phyloP scores from a whole-genome alignment of 2,888 invertebrate genomes.

The Slavum lentiscoides region DNA sequence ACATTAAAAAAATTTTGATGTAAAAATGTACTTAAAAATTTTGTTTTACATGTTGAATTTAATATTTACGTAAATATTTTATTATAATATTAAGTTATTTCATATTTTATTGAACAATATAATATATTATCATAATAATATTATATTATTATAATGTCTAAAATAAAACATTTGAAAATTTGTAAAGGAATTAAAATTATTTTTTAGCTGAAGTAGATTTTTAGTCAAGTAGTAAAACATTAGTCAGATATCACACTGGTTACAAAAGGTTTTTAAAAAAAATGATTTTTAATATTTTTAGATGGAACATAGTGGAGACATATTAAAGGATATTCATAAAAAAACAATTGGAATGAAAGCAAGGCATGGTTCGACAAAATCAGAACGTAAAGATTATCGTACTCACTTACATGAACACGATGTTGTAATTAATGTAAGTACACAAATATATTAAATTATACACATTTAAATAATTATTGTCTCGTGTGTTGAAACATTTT shows the following conservation, averaged over 20 bases:
- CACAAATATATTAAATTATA: neutral
- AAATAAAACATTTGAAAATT: too few species aligned
- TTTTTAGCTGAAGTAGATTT: neutral
- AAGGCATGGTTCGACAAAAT: neutral
- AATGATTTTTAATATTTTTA: neutral
- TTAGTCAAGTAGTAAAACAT: neutral
- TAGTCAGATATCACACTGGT: neutral
- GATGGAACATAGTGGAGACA: constrained; percentile 6
- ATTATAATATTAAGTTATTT: too few species aligned
- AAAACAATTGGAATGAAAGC: constrained; percentile 15
- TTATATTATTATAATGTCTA: too few species aligned
- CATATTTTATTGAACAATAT: too few species aligned
- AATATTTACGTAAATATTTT: too few species aligned
- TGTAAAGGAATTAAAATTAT: too few species aligned
- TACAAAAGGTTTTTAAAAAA: neutral
- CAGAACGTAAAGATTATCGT: constrained; percentile 19
- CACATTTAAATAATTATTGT: neutral
- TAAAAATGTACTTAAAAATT: too few species aligned
- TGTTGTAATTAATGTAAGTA: neutral
- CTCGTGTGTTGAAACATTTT: neutral
- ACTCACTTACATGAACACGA: neutral
- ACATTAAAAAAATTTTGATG: too few species aligned
- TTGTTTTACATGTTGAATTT: too few species aligned
- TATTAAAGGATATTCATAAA: neutral
- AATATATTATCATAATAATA: too few species aligned